Percentiles rank a stretch among this genome's conserved stretches.
phyloP scores from a whole-genome alignment of 2,113 vertebrate genomes.

The western clawed frog (Xenopus tropicalis) region DNA sequence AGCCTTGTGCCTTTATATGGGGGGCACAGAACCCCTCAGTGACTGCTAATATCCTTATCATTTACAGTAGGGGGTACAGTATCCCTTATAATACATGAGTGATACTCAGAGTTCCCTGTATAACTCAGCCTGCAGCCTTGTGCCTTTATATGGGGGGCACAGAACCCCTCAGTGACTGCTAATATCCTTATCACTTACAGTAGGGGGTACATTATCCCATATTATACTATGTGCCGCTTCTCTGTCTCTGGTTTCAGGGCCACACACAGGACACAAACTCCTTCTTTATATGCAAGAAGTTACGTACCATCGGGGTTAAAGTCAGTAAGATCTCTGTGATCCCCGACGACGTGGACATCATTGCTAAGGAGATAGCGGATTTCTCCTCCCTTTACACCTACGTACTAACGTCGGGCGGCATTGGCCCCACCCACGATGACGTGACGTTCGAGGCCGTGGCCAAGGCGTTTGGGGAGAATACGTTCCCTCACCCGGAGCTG shows the following conservation, averaged over 20 bases:
- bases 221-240: too few species aligned
- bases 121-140: too few species aligned
- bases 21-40: too few species aligned
- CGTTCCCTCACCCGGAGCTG: slow-evolving; percentile 78
- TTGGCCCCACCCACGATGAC: slow-evolving; percentile 94
- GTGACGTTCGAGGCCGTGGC: slow-evolving; percentile 90
- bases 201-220: too few species aligned
- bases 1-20: too few species aligned
- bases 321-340: slow-evolving; percentile 83
- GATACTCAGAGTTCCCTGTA: too few species aligned
- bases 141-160: too few species aligned
- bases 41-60: too few species aligned
- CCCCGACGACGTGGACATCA: slow-evolving; percentile 77
- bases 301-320: slow-evolving; percentile 80
- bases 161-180: too few species aligned
- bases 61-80: too few species aligned
- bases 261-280: slow-evolving; percentile 92
- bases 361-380: slow-evolving; percentile 75
- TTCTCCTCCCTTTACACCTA: slow-evolving; percentile 77
- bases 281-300: slow-evolving; percentile 76
- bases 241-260: slow-evolving; percentile 64
- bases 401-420: slow-evolving; percentile 86
- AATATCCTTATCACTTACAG: too few species aligned
- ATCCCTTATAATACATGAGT: too few species aligned
- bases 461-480: slow-evolving; percentile 76